Conservation (phyloP, 2,797 vertebrate species). For the Rhinichthys osculus region DNA sequence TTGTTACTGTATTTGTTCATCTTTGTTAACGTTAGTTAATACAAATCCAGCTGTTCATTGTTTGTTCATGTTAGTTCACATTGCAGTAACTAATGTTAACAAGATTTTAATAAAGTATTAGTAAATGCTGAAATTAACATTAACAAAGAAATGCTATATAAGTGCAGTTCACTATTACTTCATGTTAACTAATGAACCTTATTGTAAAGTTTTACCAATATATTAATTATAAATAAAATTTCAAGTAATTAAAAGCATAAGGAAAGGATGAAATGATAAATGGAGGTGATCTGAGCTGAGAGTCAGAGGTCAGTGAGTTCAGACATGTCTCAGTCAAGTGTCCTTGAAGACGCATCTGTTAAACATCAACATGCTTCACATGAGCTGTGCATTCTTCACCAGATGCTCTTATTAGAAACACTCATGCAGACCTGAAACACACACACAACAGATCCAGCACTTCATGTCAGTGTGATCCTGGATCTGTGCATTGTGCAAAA, state of each 20-base stretch:
- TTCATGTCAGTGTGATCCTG: neutral
- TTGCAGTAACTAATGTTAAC: too few species aligned
- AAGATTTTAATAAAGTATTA: too few species aligned
- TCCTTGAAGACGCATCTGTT: neutral
- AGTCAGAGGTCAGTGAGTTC: neutral
- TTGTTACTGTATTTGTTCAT: too few species aligned
- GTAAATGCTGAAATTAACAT: too few species aligned
- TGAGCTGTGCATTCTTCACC: conserved; percentile 18
- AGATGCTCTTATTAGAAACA: neutral
- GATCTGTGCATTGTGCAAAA: neutral
- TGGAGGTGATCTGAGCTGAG: neutral
- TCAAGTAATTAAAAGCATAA: neutral
- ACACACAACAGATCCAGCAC: neutral
- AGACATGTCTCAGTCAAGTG: neutral
- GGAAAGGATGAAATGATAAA: neutral
- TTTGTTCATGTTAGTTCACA: too few species aligned
- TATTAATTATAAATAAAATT: neutral
- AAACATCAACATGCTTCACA: conserved; percentile 22
- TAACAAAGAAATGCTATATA: too few species aligned
- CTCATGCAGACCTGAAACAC: neutral
- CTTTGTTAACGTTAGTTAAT: too few species aligned
- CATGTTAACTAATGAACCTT: too few species aligned
- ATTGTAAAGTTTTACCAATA: too few species aligned
- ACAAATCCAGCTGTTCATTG: too few species aligned
- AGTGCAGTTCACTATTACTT: too few species aligned